phyloP scores from a whole-genome alignment of 2,888 invertebrate species.

The Rhaphigaster nebulosa region DNA sequence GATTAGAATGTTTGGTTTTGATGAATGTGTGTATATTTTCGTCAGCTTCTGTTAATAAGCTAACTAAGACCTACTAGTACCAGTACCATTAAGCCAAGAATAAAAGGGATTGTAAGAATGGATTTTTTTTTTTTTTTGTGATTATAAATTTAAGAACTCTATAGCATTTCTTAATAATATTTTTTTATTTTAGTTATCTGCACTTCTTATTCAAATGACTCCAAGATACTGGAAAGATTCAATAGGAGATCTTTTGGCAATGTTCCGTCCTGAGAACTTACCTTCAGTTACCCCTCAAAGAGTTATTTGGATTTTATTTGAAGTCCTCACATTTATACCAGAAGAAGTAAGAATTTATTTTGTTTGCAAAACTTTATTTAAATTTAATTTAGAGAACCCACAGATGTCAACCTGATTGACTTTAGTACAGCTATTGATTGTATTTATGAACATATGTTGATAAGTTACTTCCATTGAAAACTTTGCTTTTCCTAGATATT shows the following conservation, averaged over 20 bases:
- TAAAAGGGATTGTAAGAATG: too few relatives aligned
- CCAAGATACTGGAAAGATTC: constrained; percentile 76
- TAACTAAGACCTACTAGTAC: background rate
- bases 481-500: background rate
- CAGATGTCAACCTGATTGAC: background rate
- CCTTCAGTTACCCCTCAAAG: constrained; percentile 75
- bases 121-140: too few relatives aligned
- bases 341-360: constrained; percentile 77
- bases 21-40: too few relatives aligned
- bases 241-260: constrained; percentile 81
- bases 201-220: constrained; percentile 81
- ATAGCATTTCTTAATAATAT: too few relatives aligned
- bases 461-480: background rate
- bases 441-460: too few relatives aligned
- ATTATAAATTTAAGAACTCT: too few relatives aligned
- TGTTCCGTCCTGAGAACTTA: constrained; percentile 70
- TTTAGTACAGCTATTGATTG: too few relatives aligned
- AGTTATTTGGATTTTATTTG: constrained; percentile 79
- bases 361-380: background rate
- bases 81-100: background rate
- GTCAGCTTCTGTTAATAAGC: too few relatives aligned
- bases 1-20: too few relatives aligned
- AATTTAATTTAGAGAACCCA: background rate
- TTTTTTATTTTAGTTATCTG: constrained; percentile 78
- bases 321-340: constrained; percentile 88